Percentiles rank a stretch among this genome's conserved stretches.
Conservation (phyloP, 2,888 invertebrate species). For the Timandra comae region DNA sequence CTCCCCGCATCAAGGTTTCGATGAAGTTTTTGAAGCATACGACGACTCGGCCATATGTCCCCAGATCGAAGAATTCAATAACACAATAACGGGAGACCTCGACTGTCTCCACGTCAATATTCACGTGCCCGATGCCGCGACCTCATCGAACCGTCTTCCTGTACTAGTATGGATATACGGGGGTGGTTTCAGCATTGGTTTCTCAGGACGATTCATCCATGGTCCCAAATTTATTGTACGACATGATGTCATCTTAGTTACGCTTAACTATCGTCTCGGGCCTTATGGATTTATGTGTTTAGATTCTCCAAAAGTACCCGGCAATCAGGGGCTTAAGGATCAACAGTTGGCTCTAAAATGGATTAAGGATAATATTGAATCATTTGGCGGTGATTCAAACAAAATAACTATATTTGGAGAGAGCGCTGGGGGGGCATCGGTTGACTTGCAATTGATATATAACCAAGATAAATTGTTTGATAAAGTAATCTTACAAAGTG, state of each 20-base stretch:
- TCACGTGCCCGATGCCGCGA: conserved; percentile 22
- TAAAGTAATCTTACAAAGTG: conserved; percentile 33
- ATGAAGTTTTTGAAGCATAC: conserved; percentile 22
- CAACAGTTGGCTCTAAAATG: conserved; percentile 31
- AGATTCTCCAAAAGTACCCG: conserved; percentile 29
- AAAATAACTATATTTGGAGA: conserved; percentile 31
- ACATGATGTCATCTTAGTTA: conserved; percentile 29
- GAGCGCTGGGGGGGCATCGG: conserved; percentile 29
- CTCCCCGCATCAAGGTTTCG: conserved; percentile 18
- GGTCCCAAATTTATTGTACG: conserved; percentile 13
- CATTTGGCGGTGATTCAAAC: conserved; percentile 29
- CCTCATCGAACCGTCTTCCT: conserved; percentile 11
- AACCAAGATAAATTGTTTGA: conserved; percentile 25
- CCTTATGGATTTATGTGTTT: conserved; percentile 34
- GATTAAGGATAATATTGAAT: conserved; percentile 31
- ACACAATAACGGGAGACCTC: conserved; percentile 11
- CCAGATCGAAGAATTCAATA: conserved; percentile 10
- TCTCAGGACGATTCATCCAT: conserved; percentile 2
- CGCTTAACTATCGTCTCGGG: conserved; percentile 34
- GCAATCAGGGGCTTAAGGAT: conserved; percentile 40
- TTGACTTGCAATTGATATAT: conserved; percentile 28
- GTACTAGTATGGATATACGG: conserved; percentile 25
- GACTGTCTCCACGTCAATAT: conserved; percentile 26
- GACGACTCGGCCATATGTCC: conserved; percentile 22
- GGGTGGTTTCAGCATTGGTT: conserved; percentile 12